Percentiles rank a stretch among this genome's conserved stretches.
These are phyloP conservation scores for Anthoscopus minutus DNA, from an alignment of 2,113 vertebrate genomes.

Conservation along the genomic window DNA sequence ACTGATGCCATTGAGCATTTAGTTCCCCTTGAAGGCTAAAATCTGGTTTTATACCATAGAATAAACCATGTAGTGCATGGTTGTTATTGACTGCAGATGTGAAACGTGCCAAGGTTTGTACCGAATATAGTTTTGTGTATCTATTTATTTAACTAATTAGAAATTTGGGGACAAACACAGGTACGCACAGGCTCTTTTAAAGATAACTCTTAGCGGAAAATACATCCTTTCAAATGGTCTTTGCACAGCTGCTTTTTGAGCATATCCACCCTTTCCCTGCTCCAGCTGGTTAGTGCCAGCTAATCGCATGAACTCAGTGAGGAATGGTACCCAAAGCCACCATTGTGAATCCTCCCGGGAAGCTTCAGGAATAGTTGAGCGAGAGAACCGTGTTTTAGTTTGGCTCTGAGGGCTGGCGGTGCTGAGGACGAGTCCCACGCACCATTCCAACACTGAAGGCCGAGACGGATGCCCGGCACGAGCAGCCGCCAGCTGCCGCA, in stretches of 20 bases:
- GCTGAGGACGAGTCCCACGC: too few relatives aligned
- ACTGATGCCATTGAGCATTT: rapidly evolving
- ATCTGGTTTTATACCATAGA: neutral
- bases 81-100: too few relatives aligned
- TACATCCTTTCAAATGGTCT: neutral
- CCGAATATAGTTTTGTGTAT: neutral
- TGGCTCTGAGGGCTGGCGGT: rapidly evolving
- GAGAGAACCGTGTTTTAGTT: rapidly evolving
- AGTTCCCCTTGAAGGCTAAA: neutral
- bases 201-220: neutral
- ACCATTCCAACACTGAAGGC: too few relatives aligned
- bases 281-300: rapidly evolving
- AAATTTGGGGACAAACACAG: neutral
- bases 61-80: neutral
- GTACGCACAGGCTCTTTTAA: neutral
- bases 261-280: neutral
- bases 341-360: too few relatives aligned
- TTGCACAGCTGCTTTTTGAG: neutral
- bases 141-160: neutral
- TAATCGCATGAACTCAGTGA: rapidly evolving
- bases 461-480: rapidly evolving
- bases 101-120: neutral
- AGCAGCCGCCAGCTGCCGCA: rapidly evolving
- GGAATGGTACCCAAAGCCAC: rapidly evolving
- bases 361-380: neutral